phyloP scores from a whole-genome alignment of 2,888 invertebrate species.

The Brachyptera risi region DNA sequence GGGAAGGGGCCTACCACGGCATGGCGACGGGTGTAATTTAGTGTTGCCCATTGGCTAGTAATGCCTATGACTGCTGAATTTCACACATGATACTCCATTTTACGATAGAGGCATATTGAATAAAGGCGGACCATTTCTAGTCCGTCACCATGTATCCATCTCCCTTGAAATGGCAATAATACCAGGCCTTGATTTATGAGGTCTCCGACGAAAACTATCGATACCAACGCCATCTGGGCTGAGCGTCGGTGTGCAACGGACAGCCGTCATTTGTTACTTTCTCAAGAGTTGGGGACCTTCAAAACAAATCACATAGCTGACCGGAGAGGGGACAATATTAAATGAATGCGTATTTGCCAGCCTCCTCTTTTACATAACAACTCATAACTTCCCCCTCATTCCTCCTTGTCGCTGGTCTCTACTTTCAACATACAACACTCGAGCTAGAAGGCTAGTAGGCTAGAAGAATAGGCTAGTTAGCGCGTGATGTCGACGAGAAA shows the following conservation, averaged over 20 bases:
- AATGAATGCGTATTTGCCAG: constrained; percentile 29
- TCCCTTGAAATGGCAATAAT: constrained; percentile 40
- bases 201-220: constrained; percentile 32
- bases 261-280: constrained; percentile 36
- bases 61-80: constrained; percentile 41
- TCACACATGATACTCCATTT: constrained; percentile 40
- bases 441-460: neutral
- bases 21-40: constrained; percentile 35
- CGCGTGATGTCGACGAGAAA: neutral
- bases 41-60: constrained; percentile 39
- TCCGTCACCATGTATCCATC: constrained; percentile 39
- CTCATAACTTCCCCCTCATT: neutral
- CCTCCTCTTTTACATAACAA: constrained; percentile 33
- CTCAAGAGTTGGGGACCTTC: constrained; percentile 35
- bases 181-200: constrained; percentile 40
- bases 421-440: too few species aligned
- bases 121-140: constrained; percentile 37
- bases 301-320: constrained; percentile 35
- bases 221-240: constrained; percentile 34
- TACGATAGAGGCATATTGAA: constrained; percentile 39
- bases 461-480: neutral
- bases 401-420: too few species aligned
- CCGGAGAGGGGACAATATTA: constrained; percentile 33
- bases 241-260: constrained; percentile 31
- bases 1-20: constrained; percentile 6